Conservation (phyloP, 1,140 invertebrate species). For the Bombyx mandarina region DNA sequence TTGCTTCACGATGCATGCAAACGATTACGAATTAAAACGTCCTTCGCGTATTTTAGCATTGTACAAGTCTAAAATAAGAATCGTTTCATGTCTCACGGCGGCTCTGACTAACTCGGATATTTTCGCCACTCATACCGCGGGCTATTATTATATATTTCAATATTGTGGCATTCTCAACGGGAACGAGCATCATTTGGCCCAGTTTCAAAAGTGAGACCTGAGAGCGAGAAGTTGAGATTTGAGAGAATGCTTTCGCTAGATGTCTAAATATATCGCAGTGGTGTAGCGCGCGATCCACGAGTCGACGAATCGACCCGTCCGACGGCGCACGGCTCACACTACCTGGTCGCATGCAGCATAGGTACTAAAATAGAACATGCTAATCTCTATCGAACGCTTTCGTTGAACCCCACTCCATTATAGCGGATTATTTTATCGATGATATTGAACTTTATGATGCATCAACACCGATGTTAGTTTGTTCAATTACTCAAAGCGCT, state of each 20-base stretch:
- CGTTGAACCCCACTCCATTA: background rate
- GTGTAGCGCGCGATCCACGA: slow-evolving; percentile 18
- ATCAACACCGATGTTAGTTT: background rate
- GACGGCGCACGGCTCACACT: slow-evolving; percentile 4
- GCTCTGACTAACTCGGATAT: slow-evolving; percentile 59
- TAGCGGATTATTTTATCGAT: slow-evolving; percentile 8
- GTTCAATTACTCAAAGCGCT: too few relatives aligned
- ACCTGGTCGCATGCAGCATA: slow-evolving; percentile 8
- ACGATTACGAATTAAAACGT: slow-evolving; percentile 24
- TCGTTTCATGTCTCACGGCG: slow-evolving; percentile 34
- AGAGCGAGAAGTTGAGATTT: slow-evolving; percentile 61
- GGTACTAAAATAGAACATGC: slow-evolving; percentile 36
- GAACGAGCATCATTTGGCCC: slow-evolving; percentile 63
- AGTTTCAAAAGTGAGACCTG: slow-evolving; percentile 64
- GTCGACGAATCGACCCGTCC: slow-evolving; percentile 7
- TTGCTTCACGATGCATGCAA: slow-evolving; percentile 24
- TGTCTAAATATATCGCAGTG: slow-evolving; percentile 53
- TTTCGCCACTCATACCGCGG: slow-evolving; percentile 51
- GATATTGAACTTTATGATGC: slow-evolving; percentile 19
- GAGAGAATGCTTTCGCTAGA: slow-evolving; percentile 54
- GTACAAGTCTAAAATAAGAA: slow-evolving; percentile 47
- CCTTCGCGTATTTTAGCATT: slow-evolving; percentile 59
- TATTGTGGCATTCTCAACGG: slow-evolving; percentile 64
- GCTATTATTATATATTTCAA: slow-evolving; percentile 69
- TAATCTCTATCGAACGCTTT: slow-evolving; percentile 14